These are phyloP conservation scores for Drosophila neocordata DNA, from an alignment of 1,140 invertebrate genomes.

Conservation along the genomic window DNA sequence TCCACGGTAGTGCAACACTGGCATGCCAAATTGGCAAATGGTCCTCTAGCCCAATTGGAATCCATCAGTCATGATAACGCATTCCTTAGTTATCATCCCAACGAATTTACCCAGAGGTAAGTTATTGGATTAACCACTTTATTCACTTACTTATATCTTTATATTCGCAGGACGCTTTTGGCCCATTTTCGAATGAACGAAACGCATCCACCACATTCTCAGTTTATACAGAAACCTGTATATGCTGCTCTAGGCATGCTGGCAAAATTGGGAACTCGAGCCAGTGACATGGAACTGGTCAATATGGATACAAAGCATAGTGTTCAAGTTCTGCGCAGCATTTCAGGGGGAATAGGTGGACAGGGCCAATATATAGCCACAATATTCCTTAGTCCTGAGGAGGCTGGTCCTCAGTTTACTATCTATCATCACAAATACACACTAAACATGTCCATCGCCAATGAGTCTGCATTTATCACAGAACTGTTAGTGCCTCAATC, in stretches of 20 bases:
- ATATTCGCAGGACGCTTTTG: slow-evolving; percentile 65
- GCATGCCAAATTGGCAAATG: slow-evolving; percentile 64
- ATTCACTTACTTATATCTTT: neutral
- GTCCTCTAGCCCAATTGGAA: slow-evolving; percentile 62
- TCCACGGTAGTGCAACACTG: slow-evolving; percentile 82
- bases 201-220: slow-evolving; percentile 81
- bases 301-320: slow-evolving; percentile 71
- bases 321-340: slow-evolving; percentile 57
- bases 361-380: slow-evolving; percentile 63
- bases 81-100: slow-evolving; percentile 84
- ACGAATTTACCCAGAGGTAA: slow-evolving; percentile 83
- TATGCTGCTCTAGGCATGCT: slow-evolving; percentile 83
- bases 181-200: slow-evolving; percentile 84
- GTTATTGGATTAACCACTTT: neutral
- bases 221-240: slow-evolving; percentile 84
- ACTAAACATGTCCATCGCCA: slow-evolving; percentile 71
- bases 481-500: slow-evolving; percentile 79
- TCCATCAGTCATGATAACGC: slow-evolving; percentile 84
- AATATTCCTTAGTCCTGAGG: slow-evolving; percentile 68
- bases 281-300: slow-evolving; percentile 59
- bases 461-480: slow-evolving; percentile 74
- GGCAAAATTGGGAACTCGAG: slow-evolving; percentile 78
- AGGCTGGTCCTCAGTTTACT: slow-evolving; percentile 58
- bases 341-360: slow-evolving; percentile 50
- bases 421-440: slow-evolving; percentile 65